Conservation (phyloP, 2,888 invertebrate genomes). For the Malachius bipustulatus region DNA sequence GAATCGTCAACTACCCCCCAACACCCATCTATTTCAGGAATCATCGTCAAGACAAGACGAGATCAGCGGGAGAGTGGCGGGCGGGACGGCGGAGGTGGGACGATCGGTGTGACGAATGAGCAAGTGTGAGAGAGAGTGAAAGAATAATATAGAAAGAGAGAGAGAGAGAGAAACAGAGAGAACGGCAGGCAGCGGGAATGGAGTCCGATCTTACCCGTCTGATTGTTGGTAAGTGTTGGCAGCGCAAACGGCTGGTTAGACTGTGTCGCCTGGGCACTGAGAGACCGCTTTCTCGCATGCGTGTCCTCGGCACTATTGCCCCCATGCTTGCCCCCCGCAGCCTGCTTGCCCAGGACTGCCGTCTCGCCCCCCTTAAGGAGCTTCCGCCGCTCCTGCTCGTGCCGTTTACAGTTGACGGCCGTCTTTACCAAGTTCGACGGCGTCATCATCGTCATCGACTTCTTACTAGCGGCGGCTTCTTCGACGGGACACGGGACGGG, state of each 20-base stretch:
- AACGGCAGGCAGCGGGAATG: neutral
- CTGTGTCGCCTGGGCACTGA: slow-evolving; percentile 37
- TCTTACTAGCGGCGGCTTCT: slow-evolving; percentile 4
- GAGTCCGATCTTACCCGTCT: slow-evolving; percentile 45
- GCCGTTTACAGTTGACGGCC: slow-evolving; percentile 49
- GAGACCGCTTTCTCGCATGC: slow-evolving; percentile 35
- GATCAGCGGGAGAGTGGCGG: no score
- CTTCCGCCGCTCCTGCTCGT: slow-evolving; percentile 42
- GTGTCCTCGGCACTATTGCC: slow-evolving; percentile 25
- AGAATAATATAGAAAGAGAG: no score
- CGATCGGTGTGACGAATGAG: no score
- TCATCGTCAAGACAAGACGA: no score
- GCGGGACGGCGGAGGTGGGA: no score
- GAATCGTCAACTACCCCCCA: no score
- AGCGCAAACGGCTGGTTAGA: slow-evolving; percentile 36
- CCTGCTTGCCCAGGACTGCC: slow-evolving; percentile 35
- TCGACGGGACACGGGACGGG: neutral
- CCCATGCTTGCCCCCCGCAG: slow-evolving; percentile 14
- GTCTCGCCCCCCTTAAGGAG: slow-evolving; percentile 37
- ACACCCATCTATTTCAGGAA: no score
- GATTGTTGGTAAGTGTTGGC: slow-evolving; percentile 41
- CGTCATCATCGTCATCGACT: slow-evolving; percentile 39
- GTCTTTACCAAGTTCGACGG: slow-evolving; percentile 53
- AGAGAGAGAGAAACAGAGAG: neutral
- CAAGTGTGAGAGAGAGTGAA: no score